Evolutionary conservation across 2,888 invertebrate genomes (phyloP).

Genomic region (Drosophila suboccidentalis): DNA sequence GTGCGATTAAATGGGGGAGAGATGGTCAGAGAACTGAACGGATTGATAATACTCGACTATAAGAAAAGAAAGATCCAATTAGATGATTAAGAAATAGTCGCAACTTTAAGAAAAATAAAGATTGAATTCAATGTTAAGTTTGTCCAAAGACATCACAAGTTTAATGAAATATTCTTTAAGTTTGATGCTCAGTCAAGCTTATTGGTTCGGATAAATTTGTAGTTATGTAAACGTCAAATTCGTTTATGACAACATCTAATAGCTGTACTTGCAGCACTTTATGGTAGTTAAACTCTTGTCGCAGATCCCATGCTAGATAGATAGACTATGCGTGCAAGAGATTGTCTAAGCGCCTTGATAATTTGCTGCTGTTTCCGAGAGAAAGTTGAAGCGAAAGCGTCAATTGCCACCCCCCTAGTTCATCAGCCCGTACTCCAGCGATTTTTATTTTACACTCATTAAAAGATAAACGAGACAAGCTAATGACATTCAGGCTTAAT

Average conservation of each 20-base stretch:
- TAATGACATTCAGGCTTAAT: conserved; percentile 74
- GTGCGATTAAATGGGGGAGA: not conserved
- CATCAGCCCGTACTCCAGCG: conserved; percentile 39
- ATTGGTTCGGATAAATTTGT: conserved; percentile 20
- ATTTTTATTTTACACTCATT: conserved; percentile 78
- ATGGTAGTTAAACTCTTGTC: conserved; percentile 30
- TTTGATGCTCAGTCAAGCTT: conserved; percentile 4
- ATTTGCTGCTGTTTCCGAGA: conserved; percentile 51
- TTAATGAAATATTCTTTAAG: conserved; percentile 2
- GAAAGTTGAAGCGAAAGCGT: conserved; percentile 17
- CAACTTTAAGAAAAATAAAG: not conserved
- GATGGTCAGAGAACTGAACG: not conserved
- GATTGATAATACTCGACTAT: conserved; percentile 7
- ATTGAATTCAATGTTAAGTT: not conserved
- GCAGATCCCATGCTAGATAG: conserved; percentile 28
- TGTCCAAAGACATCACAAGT: not conserved
- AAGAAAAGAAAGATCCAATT: conserved; percentile 1
- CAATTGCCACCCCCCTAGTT: not conserved
- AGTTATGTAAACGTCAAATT: conserved; percentile 21
- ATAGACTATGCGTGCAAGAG: conserved; percentile 6
- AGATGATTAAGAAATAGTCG: conserved; percentile 24
- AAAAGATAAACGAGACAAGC: conserved; percentile 80
- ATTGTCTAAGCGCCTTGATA: conserved; percentile 56
- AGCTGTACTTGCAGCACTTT: conserved; percentile 27
- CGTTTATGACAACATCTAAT: conserved; percentile 19